Conservation (phyloP, 2,797 vertebrate genomes). For the Coracias cyanogaster region DNA sequence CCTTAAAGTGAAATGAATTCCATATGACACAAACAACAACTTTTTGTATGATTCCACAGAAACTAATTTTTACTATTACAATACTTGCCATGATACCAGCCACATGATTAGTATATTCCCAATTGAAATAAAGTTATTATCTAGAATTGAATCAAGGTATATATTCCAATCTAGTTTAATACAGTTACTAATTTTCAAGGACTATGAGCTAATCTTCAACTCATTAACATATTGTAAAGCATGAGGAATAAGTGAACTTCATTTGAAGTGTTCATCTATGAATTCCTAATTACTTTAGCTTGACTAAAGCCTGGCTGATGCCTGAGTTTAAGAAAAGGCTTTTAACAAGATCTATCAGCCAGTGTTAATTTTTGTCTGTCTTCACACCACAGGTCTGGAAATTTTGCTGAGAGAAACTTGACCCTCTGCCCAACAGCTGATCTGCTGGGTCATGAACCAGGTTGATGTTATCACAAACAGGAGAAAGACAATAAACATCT, state of each 20-base stretch:
- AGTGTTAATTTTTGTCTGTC: not conserved
- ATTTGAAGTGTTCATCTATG: slow-evolving; percentile 39
- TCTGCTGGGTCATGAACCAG: not conserved
- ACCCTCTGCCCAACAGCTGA: not conserved
- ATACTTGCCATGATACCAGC: not conserved
- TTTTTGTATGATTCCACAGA: not conserved
- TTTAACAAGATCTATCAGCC: not conserved
- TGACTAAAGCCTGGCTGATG: slow-evolving; percentile 7
- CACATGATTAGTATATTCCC: slow-evolving; percentile 9
- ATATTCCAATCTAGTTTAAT: slow-evolving; percentile 9
- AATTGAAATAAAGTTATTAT: not conserved
- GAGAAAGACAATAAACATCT: not conserved
- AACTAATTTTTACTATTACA: not conserved
- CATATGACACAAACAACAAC: not conserved
- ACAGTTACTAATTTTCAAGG: slow-evolving; percentile 38
- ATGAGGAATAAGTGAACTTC: slow-evolving; percentile 34
- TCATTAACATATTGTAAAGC: slow-evolving; percentile 53
- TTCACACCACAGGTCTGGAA: not conserved
- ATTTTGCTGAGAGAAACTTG: not conserved
- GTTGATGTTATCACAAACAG: not conserved
- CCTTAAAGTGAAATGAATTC: not conserved
- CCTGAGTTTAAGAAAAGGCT: slow-evolving; percentile 32
- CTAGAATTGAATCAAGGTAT: not conserved
- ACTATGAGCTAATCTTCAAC: slow-evolving; percentile 22
- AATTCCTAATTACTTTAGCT: slow-evolving; percentile 48